phyloP scores from a whole-genome alignment of 2,888 invertebrate species.

The Thymelicus lineola region DNA sequence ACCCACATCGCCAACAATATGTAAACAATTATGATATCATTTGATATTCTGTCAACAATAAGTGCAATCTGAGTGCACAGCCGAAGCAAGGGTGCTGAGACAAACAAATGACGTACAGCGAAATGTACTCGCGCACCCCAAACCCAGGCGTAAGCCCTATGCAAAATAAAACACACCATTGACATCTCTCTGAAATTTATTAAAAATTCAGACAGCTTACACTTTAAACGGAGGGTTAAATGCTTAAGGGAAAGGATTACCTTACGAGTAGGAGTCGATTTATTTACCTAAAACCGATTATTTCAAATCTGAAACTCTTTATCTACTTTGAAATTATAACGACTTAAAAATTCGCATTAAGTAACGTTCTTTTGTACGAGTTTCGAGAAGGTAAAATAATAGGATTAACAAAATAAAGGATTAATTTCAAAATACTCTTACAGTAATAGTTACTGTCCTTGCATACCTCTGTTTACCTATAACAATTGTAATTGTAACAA shows the following conservation, averaged over 20 bases:
- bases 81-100: constrained; percentile 55
- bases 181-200: constrained; percentile 84
- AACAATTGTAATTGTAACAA: no score
- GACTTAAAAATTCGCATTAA: not conserved
- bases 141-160: constrained; percentile 72
- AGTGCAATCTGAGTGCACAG: constrained; percentile 63
- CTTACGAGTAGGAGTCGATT: constrained; percentile 36
- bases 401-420: no score
- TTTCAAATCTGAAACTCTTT: constrained; percentile 15
- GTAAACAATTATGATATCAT: constrained; percentile 68
- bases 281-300: constrained; percentile 37
- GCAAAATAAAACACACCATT: constrained; percentile 85
- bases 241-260: constrained; percentile 79
- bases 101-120: constrained; percentile 83
- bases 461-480: no score
- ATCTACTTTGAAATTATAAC: not conserved
- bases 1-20: constrained; percentile 48
- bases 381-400: no score
- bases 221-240: constrained; percentile 80
- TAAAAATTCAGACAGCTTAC: constrained; percentile 82
- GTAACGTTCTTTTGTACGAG: no score
- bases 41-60: constrained; percentile 78
- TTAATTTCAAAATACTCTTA: no score
- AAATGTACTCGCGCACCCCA: constrained; percentile 82
- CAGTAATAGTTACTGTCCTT: no score